Evolutionary conservation across 1,140 invertebrate species (phyloP).

Genomic region (Nixonia krombeini): DNA sequence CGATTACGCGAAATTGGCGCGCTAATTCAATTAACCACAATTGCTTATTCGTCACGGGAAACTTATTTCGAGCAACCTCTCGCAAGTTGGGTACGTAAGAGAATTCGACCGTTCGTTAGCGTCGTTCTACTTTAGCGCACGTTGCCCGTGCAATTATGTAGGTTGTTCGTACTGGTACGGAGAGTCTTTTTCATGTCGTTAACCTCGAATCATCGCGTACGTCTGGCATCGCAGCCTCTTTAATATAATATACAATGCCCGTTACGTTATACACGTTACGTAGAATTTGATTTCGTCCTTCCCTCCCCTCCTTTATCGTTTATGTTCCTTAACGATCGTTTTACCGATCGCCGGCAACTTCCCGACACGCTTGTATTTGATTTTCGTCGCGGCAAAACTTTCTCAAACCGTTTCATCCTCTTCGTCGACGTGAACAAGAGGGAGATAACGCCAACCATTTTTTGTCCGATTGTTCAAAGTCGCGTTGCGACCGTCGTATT

Average conservation of each 20-base stretch:
- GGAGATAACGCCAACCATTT: too few relatives aligned
- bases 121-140: constrained; percentile 60
- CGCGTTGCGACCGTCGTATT: too few relatives aligned
- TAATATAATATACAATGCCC: constrained; percentile 42
- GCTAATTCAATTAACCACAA: neutral
- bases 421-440: too few relatives aligned
- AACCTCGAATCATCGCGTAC: constrained; percentile 51
- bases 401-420: neutral
- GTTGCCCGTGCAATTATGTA: constrained; percentile 61
- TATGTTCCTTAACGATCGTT: constrained; percentile 4
- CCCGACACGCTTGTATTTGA: too few relatives aligned
- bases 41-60: constrained; percentile 10
- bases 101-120: constrained; percentile 60
- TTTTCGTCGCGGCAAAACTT: neutral
- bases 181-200: constrained; percentile 51
- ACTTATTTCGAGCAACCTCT: too few relatives aligned
- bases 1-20: too few relatives aligned
- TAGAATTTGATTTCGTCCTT: neutral
- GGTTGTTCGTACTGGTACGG: constrained; percentile 55
- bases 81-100: constrained; percentile 21
- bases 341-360: too few relatives aligned
- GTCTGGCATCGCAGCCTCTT: constrained; percentile 48
- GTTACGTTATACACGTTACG: constrained; percentile 45
- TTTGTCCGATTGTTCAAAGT: too few relatives aligned
- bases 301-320: neutral